Evolutionary conservation across 2,797 vertebrate species (phyloP), one percentile per base, ranked within the genome.

Genomic region (Distichodus sexfasciatus): DNA sequence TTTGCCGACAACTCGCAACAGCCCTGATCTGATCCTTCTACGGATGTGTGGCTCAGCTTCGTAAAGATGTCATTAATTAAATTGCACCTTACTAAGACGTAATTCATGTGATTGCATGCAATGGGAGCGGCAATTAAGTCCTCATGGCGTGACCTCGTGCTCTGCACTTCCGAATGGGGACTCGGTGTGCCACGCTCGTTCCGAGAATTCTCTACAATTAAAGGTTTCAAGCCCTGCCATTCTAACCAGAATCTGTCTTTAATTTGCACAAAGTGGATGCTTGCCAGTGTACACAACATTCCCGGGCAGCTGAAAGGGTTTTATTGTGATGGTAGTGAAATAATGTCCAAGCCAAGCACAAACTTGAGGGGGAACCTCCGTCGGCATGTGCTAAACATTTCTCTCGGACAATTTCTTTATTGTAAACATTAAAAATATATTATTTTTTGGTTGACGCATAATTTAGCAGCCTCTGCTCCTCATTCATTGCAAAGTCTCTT

Each of bases 51-150:
- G 59, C 26, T 40, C 61, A 50, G 21, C 38, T 47, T 21, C 44
- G 55, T 40, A 68, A 66, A 77, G 51, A 59, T 74, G 68, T 74
- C 69, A 71, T 69, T 67, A 28, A 65, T 71, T 58, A 59, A 62
- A 79, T 59, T 66, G 38, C 62, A 59, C 54, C 50, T 72, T 28
- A 17, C 50, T 66, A 63, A 69, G 53, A 71, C 46, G 53, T 70
- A 68, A 79, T 77, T 77, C 57, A 74, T 76, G 77, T 62, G 59
- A 70, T 53, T 71, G 46, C 62, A 59, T 43, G 71, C 47, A 70
- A 62, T 55, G 36, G 53, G 46, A 70, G 36, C 47, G 44, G 35
- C 71, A 81, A 69, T 78, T 76, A 76, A 70, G 47, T 26, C 40
- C 12, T 75, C 29, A 6, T 36, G 40, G 51, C 33, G 8, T 60